Percentiles rank a stretch among this genome's conserved stretches.
Evolutionary conservation across 2,888 invertebrate species (phyloP).

Genomic region (Keiferia lycopersicella): DNA sequence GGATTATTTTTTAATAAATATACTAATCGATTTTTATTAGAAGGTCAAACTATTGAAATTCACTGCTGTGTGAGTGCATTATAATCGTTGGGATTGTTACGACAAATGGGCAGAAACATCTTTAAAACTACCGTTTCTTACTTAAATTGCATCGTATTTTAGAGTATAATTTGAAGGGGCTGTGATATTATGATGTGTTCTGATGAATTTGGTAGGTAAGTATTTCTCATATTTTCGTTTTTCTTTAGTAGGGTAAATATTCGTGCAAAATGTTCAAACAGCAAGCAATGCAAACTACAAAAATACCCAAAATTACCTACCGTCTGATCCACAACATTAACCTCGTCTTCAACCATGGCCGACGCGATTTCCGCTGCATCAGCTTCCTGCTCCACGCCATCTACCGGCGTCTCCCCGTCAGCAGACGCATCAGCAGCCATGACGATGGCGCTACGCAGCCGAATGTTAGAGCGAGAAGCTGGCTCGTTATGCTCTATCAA

Average conservation of each 20-base stretch:
- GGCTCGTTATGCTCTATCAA: conserved; percentile 29
- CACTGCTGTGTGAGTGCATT: too few species aligned
- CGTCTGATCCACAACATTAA: not conserved
- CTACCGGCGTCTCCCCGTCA: too few species aligned
- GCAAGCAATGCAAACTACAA: not conserved
- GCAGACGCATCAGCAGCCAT: conserved; percentile 20
- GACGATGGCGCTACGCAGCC: conserved; percentile 52
- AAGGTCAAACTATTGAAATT: too few species aligned
- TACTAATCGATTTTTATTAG: too few species aligned
- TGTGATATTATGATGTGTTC: not conserved
- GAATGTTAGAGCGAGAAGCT: conserved; percentile 33
- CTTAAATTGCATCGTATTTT: too few species aligned
- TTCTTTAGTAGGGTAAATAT: not conserved
- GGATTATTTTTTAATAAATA: too few species aligned
- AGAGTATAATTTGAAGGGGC: too few species aligned
- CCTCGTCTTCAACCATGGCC: not conserved
- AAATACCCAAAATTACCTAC: not conserved
- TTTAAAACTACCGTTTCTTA: too few species aligned
- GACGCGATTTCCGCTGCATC: not conserved
- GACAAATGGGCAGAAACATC: too few species aligned
- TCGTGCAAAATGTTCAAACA: not conserved
- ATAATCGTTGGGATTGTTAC: too few species aligned
- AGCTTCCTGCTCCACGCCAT: not conserved
- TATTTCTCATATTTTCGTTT: not conserved
- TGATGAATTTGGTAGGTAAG: not conserved